phyloP scores from a whole-genome alignment of 2,797 vertebrate species.

The Chromobotia macracanthus region DNA sequence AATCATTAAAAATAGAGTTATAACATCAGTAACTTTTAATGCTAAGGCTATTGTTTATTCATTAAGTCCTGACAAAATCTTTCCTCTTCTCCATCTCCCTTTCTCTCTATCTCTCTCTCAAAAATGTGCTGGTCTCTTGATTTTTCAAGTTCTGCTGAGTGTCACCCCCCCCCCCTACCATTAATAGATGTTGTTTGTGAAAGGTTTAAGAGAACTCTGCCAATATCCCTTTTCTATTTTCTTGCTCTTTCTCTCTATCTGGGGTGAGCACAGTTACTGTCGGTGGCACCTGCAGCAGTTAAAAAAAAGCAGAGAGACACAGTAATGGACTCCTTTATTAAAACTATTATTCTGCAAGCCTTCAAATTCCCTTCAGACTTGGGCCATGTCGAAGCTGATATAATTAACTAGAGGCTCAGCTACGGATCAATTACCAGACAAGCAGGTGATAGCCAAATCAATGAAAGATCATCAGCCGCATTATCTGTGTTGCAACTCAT shows the following conservation, averaged over 20 bases:
- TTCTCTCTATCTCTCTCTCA: conserved; percentile 20
- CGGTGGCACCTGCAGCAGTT: conserved; percentile 60
- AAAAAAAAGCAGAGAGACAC: conserved; percentile 60
- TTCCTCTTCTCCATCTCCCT: too few relatives aligned
- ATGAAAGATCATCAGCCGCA: conserved; percentile 99
- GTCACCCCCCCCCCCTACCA: conserved; percentile 81
- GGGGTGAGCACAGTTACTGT: conserved; percentile 62
- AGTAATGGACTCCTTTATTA: conserved; percentile 97
- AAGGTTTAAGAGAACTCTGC: conserved; percentile 77
- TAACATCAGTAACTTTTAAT: too few relatives aligned
- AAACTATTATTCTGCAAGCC: conserved; percentile 99
- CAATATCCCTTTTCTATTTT: conserved; percentile 4
- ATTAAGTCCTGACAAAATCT: not conserved
- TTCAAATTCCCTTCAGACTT: conserved; percentile 89
- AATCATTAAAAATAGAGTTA: too few relatives aligned
- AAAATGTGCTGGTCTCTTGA: conserved; percentile 87
- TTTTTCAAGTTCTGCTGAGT: conserved; percentile 95
- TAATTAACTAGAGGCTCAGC: conserved; percentile 99
- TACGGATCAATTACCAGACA: conserved; percentile 99
- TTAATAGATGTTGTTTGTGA: conserved; percentile 98
- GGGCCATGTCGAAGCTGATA: conserved; percentile 99
- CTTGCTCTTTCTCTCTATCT: conserved; percentile 47
- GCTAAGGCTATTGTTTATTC: conserved; percentile 4
- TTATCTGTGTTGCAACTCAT: conserved; percentile 99
- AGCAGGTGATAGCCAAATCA: conserved; percentile 99